Percentiles rank a stretch among this genome's conserved stretches.
phyloP scores from a whole-genome alignment of 1,140 invertebrate genomes.

The Onthophagus taurus region DNA sequence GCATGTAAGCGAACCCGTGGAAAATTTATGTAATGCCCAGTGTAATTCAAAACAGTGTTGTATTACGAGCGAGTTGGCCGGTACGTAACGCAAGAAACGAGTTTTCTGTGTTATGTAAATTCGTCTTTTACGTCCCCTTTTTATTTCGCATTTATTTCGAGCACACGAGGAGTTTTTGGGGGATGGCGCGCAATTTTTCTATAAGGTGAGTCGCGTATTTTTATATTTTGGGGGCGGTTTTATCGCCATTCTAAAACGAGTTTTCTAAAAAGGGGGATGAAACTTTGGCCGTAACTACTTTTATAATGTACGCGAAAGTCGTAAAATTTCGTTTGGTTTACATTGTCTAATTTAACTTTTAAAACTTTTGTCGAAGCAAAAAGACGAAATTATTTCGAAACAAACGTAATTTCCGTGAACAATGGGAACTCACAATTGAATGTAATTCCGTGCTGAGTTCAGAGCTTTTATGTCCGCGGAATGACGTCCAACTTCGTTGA shows the following conservation, averaged over 20 bases:
- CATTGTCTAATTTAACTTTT: slow-evolving; percentile 23
- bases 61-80: neutral
- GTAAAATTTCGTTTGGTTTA: slow-evolving; percentile 19
- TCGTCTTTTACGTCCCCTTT: slow-evolving; percentile 13
- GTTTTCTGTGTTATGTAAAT: slow-evolving; percentile 16
- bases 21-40: no score
- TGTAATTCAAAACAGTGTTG: neutral
- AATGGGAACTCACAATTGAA: slow-evolving; percentile 20
- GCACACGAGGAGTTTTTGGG: no score
- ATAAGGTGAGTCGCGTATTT: no score
- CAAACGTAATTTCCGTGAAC: slow-evolving; percentile 21
- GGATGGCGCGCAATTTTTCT: no score
- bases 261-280: no score
- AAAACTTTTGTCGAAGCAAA: slow-evolving; percentile 15
- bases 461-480: slow-evolving; percentile 9
- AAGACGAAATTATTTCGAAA: slow-evolving; percentile 19
- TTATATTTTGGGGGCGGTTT: no score
- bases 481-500: slow-evolving; percentile 9
- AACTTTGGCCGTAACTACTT: slow-evolving; percentile 14
- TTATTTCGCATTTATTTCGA: slow-evolving; percentile 18
- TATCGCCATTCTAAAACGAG: slow-evolving; percentile 7
- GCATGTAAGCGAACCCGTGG: no score
- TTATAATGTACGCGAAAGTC: slow-evolving; percentile 17
- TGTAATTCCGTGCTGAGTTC: slow-evolving; percentile 16
- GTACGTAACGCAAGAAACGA: slow-evolving; percentile 5